phyloP scores from a whole-genome alignment of 2,113 vertebrate genomes.

The Megaptera novaeangliae region DNA sequence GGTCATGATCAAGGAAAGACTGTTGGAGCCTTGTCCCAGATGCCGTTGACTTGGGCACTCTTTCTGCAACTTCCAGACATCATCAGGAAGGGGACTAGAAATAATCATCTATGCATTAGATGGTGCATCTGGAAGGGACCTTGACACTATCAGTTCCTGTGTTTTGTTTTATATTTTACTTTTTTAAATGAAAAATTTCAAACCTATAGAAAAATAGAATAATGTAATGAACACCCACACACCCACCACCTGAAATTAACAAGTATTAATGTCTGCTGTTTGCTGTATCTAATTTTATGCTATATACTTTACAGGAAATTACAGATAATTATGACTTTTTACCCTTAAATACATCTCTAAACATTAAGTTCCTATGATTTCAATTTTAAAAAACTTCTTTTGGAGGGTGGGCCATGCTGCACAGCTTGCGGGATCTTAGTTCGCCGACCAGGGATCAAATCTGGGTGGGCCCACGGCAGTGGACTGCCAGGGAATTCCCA shows the following conservation, averaged over 20 bases:
- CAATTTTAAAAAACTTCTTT: neutral
- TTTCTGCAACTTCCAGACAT: neutral
- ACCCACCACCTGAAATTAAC: neutral
- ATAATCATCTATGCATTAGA: neutral
- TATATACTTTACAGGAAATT: conserved; percentile 2
- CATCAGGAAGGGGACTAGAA: neutral
- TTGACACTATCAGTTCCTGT: neutral
- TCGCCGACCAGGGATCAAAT: neutral
- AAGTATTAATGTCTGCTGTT: neutral
- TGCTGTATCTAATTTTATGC: neutral
- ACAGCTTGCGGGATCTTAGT: neutral
- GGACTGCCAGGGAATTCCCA: neutral
- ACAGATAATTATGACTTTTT: neutral
- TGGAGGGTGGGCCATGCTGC: neutral
- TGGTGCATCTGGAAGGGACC: neutral
- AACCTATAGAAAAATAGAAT: neutral
- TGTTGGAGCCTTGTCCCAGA: neutral
- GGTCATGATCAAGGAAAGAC: neutral
- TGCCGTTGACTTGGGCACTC: neutral
- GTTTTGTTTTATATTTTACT: neutral
- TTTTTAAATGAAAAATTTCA: neutral
- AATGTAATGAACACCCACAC: neutral
- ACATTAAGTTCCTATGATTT: neutral
- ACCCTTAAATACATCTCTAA: neutral
- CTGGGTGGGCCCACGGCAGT: neutral